These are phyloP conservation scores for Triplophysa bombifrons DNA, from an alignment of 2,797 vertebrate species.

Conservation along the genomic window DNA sequence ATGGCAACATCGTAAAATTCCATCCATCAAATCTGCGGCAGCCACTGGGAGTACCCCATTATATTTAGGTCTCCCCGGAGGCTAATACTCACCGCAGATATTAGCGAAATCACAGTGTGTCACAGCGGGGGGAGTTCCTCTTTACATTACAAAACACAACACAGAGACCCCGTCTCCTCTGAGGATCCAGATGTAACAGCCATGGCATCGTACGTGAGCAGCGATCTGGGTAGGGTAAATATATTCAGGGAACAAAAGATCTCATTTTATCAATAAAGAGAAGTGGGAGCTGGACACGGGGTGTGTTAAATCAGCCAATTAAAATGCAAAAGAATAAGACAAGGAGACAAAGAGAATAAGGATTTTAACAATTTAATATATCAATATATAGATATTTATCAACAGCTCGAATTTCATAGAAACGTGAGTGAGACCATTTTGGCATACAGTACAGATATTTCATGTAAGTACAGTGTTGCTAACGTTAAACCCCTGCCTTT, in stretches of 20 bases:
- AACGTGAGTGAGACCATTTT: slow-evolving; percentile 86
- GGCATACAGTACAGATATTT: slow-evolving; percentile 84
- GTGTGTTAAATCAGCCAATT: slow-evolving; percentile 3
- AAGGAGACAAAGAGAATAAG: slow-evolving; percentile 1
- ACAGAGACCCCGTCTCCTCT: slow-evolving; percentile 45
- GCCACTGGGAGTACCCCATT: slow-evolving; percentile 27
- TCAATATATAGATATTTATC: slow-evolving; percentile 89
- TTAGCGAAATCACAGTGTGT: slow-evolving; percentile 50
- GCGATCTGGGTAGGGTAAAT: background rate
- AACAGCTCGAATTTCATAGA: slow-evolving; percentile 85
- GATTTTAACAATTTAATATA: slow-evolving; percentile 82
- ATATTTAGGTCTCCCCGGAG: slow-evolving; percentile 34
- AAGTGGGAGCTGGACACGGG: background rate
- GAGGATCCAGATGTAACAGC: slow-evolving; percentile 41
- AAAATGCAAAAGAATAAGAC: slow-evolving; percentile 17
- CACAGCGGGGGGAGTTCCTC: slow-evolving; percentile 16
- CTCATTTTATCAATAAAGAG: slow-evolving; percentile 27
- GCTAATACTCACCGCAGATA: slow-evolving; percentile 37
- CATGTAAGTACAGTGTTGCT: slow-evolving; percentile 81
- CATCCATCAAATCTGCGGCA: slow-evolving; percentile 31
- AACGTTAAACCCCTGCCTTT: slow-evolving; percentile 61
- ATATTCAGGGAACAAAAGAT: slow-evolving; percentile 22
- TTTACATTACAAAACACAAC: slow-evolving; percentile 50
- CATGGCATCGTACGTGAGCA: slow-evolving; percentile 13
- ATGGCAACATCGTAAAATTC: slow-evolving; percentile 47